Base-by-base conservation (phyloP, 1,140 invertebrate species). In the Popillia japonica region DNA sequence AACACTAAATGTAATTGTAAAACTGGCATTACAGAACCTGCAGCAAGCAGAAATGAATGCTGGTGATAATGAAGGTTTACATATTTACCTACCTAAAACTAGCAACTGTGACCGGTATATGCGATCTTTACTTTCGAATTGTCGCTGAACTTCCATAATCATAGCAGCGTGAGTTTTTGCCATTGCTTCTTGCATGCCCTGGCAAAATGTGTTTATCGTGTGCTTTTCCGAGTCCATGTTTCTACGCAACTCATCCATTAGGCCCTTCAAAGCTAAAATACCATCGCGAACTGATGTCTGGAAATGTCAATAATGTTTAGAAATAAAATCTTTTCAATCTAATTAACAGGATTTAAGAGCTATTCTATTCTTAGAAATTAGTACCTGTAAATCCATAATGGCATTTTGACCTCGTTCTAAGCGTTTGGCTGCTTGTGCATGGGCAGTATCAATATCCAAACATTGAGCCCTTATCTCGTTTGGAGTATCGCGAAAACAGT, bases 361-460 rank as follows among this genome's bases (percentile, higher is more conserved):
- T n/a, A n/a, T n/a, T n/a, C n/a, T n/a, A 34, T 34, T 34, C 27
- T 34, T 34, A 34, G 27, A 34, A 34, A 6, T 6, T 55, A 55
- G 22, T 68, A 68, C 61, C 61, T 68, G 61, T 11, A 79, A 72
- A 80, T 86, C 86, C 83, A 86, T 85, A 40, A 86, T 86, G n/a
- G 85, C 83, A 72, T 83, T 86, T 79, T 87, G 86, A 10, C 85
- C 90, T 40, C 91, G 87, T 80, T 93, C 92, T 83, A 94, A 88
- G 82, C 92, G 91, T 83, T 92, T 92, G 34, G 90, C 89, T 2
- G 90, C 89, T 83, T 93, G 92, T 78, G 88, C 89, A 87, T 93
- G 93, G n/a, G 93, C 92, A 20, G 90, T 92, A 79, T 94, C 92
- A 74, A 94, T 91, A 82, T 94, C 92, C 10, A 93, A 88, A 83